A percentile compares a stretch with the other conserved stretches of the same genome.
These are phyloP conservation scores for Anadara kagoshimensis DNA, from an alignment of 1,140 invertebrate genomes.

Conservation along the genomic window DNA sequence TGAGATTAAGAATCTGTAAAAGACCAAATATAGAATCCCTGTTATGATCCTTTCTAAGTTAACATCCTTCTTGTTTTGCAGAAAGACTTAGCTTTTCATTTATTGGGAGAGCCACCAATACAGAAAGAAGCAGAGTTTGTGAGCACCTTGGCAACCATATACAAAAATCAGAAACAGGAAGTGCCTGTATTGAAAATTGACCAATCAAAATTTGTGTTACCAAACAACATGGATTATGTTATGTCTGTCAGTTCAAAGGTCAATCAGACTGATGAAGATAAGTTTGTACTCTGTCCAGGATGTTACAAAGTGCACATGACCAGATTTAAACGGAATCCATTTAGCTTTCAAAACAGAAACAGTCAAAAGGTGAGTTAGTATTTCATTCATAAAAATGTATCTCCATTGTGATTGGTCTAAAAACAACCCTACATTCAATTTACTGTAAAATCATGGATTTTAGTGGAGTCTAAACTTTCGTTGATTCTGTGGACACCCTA, in stretches of 20 bases:
- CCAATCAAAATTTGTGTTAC: constrained; percentile 31
- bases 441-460: too few relatives aligned
- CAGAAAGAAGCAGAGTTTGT: constrained; percentile 4
- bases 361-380: constrained; percentile 9
- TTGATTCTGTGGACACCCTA: too few relatives aligned
- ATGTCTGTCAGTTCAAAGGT: constrained; percentile 3
- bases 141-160: constrained; percentile 6
- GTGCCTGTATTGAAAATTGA: constrained; percentile 13
- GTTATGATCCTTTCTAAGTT: too few relatives aligned
- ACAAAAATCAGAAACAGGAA: constrained; percentile 10
- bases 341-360: constrained; percentile 4
- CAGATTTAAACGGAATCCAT: constrained; percentile 22
- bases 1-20: too few relatives aligned
- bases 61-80: not conserved
- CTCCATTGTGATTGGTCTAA: too few relatives aligned
- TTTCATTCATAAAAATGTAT: not conserved
- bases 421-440: too few relatives aligned
- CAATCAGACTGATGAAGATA: not conserved
- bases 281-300: constrained; percentile 18
- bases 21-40: too few relatives aligned
- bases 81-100: constrained; percentile 23
- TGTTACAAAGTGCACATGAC: constrained; percentile 31
- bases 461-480: too few relatives aligned
- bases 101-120: constrained; percentile 2
- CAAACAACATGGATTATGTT: constrained; percentile 18